Evolutionary conservation across 2,888 invertebrate genomes (phyloP), one percentile per base, ranked within the genome.

Genomic region (Mesopsocus fuscifrons): DNA sequence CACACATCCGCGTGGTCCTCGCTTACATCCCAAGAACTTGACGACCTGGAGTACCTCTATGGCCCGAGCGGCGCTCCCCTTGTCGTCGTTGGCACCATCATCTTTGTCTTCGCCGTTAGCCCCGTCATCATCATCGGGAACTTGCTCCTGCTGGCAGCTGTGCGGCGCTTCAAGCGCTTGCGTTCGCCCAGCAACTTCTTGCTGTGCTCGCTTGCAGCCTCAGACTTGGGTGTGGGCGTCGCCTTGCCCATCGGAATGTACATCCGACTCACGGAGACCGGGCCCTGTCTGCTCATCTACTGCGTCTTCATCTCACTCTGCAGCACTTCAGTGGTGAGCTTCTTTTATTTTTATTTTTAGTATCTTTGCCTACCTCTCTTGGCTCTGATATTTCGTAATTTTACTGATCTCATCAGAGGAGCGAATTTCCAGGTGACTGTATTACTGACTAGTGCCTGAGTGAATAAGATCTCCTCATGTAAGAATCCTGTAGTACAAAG

Each of bases 111-210:
- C 38, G 38, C 20, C 38, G n/a, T 38, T 20, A 38, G 38, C 20
- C 69, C 72, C 9, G 63, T 72, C 57, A 72, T 71, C 44, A 58
- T 74, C 40, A 63, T 67, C 49, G 66, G 71, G 41, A 74, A 74
- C 52, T 65, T 68, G 2, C 58, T 73, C 45, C 68, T 74, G 22
- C 59, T 74, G 34, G 61, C 67, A 5, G 68, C 72, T 2, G 69
- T 73, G 56, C 66, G 67, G 52, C 62, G 68, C 31, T 73, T 68
- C 59, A 71, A 71, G 53, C 60, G 72, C 42, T 60, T 74, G 34
- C 60, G 72, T 48, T 71, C 71, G 16, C 72, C 73, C 3, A 71
- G 72, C 43, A 73, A 74, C 55, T 70, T 67, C 51, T 60, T 74
- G 42, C 61, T 74, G 43, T 66, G 68, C 49, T 71, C 72, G 1